Evolutionary conservation across 2,888 invertebrate species (phyloP).

Genomic region (Aproaerema taeniolella): DNA sequence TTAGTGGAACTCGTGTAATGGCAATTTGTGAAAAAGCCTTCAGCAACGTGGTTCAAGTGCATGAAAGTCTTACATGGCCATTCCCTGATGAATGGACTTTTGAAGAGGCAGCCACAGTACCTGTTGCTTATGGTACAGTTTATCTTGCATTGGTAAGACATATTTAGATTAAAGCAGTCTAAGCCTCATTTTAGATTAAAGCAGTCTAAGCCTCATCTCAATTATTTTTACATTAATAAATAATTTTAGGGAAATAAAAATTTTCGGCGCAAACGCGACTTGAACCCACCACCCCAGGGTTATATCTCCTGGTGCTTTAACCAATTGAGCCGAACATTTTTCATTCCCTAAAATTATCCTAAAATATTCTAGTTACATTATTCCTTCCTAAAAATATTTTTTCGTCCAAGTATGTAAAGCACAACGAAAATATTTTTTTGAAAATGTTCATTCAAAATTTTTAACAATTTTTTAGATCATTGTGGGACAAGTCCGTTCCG

Average conservation of each 20-base stretch:
- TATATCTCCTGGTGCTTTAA: too few species aligned
- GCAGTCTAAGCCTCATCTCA: background rate
- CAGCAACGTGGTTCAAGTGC: slow-evolving; percentile 77
- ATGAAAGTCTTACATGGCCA: slow-evolving; percentile 78
- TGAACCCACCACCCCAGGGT: too few species aligned
- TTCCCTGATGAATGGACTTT: slow-evolving; percentile 79
- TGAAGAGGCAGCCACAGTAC: slow-evolving; percentile 86
- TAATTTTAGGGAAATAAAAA: too few species aligned
- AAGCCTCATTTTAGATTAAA: background rate
- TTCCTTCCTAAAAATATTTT: too few species aligned
- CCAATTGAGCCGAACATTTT: too few species aligned
- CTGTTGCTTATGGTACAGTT: slow-evolving; percentile 85
- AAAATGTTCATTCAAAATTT: background rate
- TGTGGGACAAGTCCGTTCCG: slow-evolving; percentile 85
- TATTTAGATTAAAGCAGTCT: background rate
- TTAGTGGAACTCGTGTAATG: slow-evolving; percentile 80
- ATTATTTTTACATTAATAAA: background rate
- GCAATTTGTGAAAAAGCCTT: slow-evolving; percentile 74
- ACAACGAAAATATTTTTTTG: background rate
- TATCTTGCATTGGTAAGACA: slow-evolving; percentile 70
- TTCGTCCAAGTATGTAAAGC: too few species aligned
- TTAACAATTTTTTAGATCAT: slow-evolving; percentile 40
- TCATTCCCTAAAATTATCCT: background rate
- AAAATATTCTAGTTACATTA: background rate
- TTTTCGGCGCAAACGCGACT: too few species aligned